Conservation (phyloP, 2,888 invertebrate genomes). For the Tolmerus cingulatus region DNA sequence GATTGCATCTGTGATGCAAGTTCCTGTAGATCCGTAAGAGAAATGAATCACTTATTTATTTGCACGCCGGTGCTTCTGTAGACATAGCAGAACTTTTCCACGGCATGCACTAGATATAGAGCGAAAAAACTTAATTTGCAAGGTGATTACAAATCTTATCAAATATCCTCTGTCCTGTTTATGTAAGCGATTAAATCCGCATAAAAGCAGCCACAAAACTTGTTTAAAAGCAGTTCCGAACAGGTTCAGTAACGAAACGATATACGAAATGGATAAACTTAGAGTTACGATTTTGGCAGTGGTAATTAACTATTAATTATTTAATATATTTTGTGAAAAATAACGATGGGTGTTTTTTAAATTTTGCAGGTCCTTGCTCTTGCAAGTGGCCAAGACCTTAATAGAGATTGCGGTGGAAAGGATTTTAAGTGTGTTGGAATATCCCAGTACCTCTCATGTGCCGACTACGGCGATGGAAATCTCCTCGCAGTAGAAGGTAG, state of each 20-base stretch:
- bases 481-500: constrained; percentile 64
- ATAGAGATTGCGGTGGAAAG: constrained; percentile 63
- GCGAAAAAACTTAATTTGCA: constrained; percentile 8
- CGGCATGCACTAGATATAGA: neutral
- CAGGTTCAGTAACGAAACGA: constrained; percentile 48
- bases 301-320: constrained; percentile 40
- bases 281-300: constrained; percentile 35
- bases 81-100: neutral
- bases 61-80: neutral
- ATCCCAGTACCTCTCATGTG: constrained; percentile 66
- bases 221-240: constrained; percentile 15
- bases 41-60: constrained; percentile 10
- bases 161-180: constrained; percentile 28
- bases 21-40: neutral
- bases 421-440: constrained; percentile 65
- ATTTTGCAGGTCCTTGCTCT: constrained; percentile 34
- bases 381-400: constrained; percentile 10
- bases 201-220: neutral
- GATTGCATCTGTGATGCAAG: neutral
- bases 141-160: constrained; percentile 9
- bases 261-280: constrained; percentile 49
- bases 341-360: neutral
- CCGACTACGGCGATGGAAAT: constrained; percentile 63
- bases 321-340: neutral
- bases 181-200: neutral